Evolutionary conservation across 2,797 vertebrate species (phyloP), one percentile per base, ranked within the genome.

Genomic region (Kryptopterus vitreolus): DNA sequence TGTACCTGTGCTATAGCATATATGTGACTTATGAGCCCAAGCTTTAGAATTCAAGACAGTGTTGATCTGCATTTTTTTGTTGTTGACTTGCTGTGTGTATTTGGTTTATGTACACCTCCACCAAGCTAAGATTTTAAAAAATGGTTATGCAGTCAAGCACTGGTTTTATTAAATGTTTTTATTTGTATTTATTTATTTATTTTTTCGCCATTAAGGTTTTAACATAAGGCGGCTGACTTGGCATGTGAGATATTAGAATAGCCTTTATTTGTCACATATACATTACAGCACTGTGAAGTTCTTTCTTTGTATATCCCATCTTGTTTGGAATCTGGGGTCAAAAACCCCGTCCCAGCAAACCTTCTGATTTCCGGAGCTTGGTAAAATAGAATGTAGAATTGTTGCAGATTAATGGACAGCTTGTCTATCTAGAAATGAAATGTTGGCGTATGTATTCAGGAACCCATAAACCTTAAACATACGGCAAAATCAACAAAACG

Each of bases 161-260:
- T 55, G 20, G 13, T 31, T 59, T 24, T 62, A 22, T 57, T 5
- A 48, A 61, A 59, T 48, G 48, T 12, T 52, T n/a, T n/a, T n/a
- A n/a, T n/a, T n/a, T n/a, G n/a, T n/a, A n/a, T n/a, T n/a, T n/a
- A n/a, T n/a, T n/a, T n/a, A n/a, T n/a, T n/a, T n/a, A n/a, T n/a
- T n/a, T n/a, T n/a, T n/a, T n/a, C n/a, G 26, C 26, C 31, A 24
- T 52, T 52, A 48, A 13, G 53, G 35, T 58, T 38, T 73, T 35
- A 31, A 16, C 33, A 38, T 22, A 35, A 43, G 33, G 3, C 55
- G 43, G 71, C 22, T 70, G 26, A 33, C 16, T 24, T 46, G n/a
- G 24, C 35, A 59, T 61, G 80, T 71, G 68, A 58, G 59, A 38
- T 77, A 18, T n/a, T n/a, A n/a, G n/a, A n/a, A n/a, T n/a, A n/a